These are phyloP conservation scores for Crocallis elinguaria DNA, from an alignment of 2,888 invertebrate genomes.

Conservation along the genomic window DNA sequence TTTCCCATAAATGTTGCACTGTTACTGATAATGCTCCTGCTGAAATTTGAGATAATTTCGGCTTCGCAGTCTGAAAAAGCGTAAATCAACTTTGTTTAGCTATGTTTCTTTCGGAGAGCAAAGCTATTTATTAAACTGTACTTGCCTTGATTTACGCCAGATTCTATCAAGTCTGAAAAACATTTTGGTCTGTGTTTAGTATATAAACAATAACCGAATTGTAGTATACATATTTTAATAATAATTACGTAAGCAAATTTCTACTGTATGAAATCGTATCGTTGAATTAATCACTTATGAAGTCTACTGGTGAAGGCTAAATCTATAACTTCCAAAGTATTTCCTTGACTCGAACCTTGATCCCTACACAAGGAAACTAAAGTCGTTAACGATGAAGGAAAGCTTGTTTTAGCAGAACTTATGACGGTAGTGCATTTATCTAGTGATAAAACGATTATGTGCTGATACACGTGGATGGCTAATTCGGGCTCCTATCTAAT, in stretches of 20 bases:
- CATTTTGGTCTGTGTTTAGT: too few relatives aligned
- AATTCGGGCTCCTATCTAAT: constrained; percentile 16
- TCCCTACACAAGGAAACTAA: constrained; percentile 13
- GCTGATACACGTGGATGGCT: constrained; percentile 18
- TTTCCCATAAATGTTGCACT: not conserved
- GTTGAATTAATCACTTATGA: not conserved
- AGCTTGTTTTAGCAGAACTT: constrained; percentile 14
- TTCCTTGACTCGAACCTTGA: constrained; percentile 31
- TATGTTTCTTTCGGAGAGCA: too few relatives aligned
- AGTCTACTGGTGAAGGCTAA: constrained; percentile 3
- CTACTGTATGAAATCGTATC: not conserved
- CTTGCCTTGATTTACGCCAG: too few relatives aligned
- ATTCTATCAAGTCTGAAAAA: too few relatives aligned
- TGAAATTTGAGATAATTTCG: not conserved
- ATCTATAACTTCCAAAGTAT: constrained; percentile 18
- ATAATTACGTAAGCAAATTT: not conserved
- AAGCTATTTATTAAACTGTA: too few relatives aligned
- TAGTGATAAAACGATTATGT: constrained; percentile 23
- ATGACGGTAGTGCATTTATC: constrained; percentile 15
- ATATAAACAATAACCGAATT: too few relatives aligned
- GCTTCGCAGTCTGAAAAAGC: not conserved
- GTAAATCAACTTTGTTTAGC: too few relatives aligned
- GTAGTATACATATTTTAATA: too few relatives aligned
- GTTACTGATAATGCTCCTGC: not conserved
- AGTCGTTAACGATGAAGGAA: constrained; percentile 4